Percentiles rank a stretch among this genome's conserved stretches.
phyloP scores from a whole-genome alignment of 2,113 vertebrate species.

The Hippocampus barbouri region DNA sequence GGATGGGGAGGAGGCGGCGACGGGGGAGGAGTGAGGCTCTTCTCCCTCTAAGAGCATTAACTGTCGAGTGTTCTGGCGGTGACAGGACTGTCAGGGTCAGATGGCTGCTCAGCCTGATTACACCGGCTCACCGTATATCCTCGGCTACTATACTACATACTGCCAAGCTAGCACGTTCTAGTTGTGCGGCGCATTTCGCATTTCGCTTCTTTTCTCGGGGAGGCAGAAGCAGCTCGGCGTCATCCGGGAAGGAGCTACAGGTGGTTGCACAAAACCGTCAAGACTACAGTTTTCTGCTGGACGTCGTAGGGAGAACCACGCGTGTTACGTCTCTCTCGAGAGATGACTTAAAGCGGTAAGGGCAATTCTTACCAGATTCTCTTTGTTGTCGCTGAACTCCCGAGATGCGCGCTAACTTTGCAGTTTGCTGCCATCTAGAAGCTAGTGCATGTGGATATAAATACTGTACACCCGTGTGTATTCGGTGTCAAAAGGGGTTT shows the following conservation, averaged over 20 bases:
- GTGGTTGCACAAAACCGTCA: background rate
- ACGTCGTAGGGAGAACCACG: background rate
- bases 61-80: conserved; percentile 66
- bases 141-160: conserved; percentile 14
- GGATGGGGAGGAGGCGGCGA: conserved; percentile 33
- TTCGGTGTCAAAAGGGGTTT: conserved; percentile 47
- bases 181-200: background rate
- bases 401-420: background rate
- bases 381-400: background rate
- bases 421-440: background rate
- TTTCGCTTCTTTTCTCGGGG: background rate
- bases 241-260: background rate
- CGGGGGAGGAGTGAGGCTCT: conserved; percentile 28
- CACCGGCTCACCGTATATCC: conserved; percentile 68
- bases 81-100: conserved; percentile 72
- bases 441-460: conserved; percentile 49
- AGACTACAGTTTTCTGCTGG: background rate
- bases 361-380: background rate
- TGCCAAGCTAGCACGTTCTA: background rate
- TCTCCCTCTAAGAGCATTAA: conserved; percentile 68
- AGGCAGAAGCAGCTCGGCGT: background rate
- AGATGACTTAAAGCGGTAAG: conserved; percentile 7
- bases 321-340: background rate
- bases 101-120: conserved; percentile 71
- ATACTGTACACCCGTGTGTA: conserved; percentile 50